These are phyloP conservation scores for Neotoma lepida DNA, from an alignment of 2,113 vertebrate species.

Conservation along the genomic window DNA sequence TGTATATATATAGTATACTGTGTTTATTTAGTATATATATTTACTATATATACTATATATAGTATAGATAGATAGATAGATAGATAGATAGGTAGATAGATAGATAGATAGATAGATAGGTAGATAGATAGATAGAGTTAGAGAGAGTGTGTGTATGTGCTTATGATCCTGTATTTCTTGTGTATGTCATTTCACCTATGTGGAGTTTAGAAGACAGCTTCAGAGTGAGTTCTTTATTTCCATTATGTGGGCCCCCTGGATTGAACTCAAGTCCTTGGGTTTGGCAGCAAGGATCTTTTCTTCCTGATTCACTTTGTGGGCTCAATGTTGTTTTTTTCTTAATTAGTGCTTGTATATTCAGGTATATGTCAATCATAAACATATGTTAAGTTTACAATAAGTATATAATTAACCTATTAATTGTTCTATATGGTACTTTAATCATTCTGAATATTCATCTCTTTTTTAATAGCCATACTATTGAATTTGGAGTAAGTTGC, in stretches of 20 bases:
- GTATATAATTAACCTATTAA: not conserved
- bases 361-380: not conserved
- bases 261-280: not conserved
- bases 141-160: too few species aligned
- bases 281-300: not conserved
- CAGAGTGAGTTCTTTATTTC: not conserved
- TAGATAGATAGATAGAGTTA: too few species aligned
- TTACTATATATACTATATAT: too few species aligned
- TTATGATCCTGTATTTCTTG: not conserved
- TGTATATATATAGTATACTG: too few species aligned
- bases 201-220: not conserved
- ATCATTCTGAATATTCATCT: conserved; percentile 2
- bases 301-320: not conserved
- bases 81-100: too few species aligned
- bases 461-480: not conserved
- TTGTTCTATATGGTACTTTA: not conserved
- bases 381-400: not conserved
- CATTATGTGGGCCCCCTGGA: not conserved
- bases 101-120: too few species aligned
- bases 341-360: conserved; percentile 42
- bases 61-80: too few species aligned
- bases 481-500: conserved; percentile 15
- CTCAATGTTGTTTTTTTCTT: not conserved
- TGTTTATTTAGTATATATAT: too few species aligned
- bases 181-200: not conserved